Conservation (phyloP, 2,113 vertebrate genomes). For the Opisthocomus hoazin region DNA sequence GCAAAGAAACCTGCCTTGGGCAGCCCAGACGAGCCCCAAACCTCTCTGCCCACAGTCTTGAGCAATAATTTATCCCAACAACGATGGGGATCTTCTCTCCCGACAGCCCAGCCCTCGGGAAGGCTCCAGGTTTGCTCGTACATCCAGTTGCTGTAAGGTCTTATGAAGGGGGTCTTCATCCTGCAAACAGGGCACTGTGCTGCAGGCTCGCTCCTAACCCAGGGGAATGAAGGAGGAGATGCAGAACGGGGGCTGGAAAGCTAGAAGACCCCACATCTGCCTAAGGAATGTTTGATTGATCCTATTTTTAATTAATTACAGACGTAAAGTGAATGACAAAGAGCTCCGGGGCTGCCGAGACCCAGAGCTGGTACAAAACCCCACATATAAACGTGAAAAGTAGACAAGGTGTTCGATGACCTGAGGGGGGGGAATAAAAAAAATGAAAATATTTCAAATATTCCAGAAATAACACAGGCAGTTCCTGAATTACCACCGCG, state of each 20-base stretch:
- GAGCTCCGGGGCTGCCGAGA: fast-evolving
- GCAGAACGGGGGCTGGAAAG: neutral
- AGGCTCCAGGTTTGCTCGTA: neutral
- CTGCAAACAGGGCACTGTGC: neutral
- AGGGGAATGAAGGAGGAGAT: neutral
- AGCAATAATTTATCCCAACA: neutral
- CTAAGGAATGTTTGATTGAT: neutral
- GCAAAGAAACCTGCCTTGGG: neutral
- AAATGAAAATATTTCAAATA: no score
- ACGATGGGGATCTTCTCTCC: neutral
- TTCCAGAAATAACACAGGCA: neutral
- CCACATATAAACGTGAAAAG: fast-evolving
- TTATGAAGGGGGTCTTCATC: neutral
- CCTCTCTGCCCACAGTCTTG: slow-evolving; percentile 2
- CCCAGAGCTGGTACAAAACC: neutral
- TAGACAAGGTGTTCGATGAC: neutral
- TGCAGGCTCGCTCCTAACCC: neutral
- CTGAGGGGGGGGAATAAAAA: fast-evolving
- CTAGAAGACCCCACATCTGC: neutral
- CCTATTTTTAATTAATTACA: neutral
- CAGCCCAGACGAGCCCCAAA: neutral
- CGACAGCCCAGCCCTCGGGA: fast-evolving
- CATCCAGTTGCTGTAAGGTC: neutral
- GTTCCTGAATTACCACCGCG: neutral
- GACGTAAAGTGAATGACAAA: fast-evolving